phyloP scores from a whole-genome alignment of 2,797 vertebrate species.

The Gallinago solitaria region DNA sequence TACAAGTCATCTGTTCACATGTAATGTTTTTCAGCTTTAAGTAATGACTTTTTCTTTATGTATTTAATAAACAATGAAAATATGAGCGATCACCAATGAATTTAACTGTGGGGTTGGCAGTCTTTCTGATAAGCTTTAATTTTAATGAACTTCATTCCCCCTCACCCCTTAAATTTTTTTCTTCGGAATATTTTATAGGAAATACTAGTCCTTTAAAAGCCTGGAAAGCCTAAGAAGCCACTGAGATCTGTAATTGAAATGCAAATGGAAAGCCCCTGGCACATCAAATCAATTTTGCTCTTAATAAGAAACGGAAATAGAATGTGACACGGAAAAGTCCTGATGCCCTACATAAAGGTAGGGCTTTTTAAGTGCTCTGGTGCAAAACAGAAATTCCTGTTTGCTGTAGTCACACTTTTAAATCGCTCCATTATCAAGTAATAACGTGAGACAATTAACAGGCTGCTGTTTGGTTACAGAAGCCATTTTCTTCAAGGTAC shows the following conservation, averaged over 20 bases:
- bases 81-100: background rate
- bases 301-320: constrained; percentile 27
- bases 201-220: background rate
- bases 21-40: background rate
- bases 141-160: background rate
- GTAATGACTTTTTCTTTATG: background rate
- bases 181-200: background rate
- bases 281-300: constrained; percentile 23
- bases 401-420: background rate
- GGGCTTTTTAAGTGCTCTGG: background rate
- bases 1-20: background rate
- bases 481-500: background rate
- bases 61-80: constrained; percentile 6
- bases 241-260: constrained; percentile 34
- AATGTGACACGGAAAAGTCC: background rate
- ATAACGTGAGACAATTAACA: constrained; percentile 19
- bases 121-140: background rate
- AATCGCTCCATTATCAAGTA: background rate
- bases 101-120: background rate
- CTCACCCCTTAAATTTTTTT: background rate
- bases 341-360: background rate
- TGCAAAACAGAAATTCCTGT: constrained; percentile 17
- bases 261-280: constrained; percentile 31
- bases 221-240: background rate
- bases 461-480: background rate